Percentiles rank a stretch among this genome's conserved stretches.
These are phyloP conservation scores for Haliclystus octoradiatus DNA, from an alignment of 30 jellyfish, hydroid and myxozoan genomes.

Conservation along the genomic window DNA sequence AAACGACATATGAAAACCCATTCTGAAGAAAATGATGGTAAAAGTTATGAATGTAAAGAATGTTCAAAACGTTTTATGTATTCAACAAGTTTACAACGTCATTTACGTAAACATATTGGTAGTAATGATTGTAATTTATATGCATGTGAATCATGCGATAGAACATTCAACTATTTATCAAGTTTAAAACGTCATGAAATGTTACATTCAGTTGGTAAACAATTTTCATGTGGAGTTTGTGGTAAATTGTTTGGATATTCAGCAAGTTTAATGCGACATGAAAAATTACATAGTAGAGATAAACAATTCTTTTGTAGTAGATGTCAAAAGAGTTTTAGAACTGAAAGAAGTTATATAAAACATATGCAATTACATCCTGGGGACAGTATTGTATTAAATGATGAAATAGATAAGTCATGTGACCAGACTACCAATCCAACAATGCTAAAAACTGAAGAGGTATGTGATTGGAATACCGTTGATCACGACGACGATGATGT, in stretches of 20 bases:
- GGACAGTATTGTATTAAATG: neutral
- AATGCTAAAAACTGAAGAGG: too few species aligned
- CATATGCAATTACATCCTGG: conserved; percentile 34
- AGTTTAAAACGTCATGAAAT: conserved; percentile 55
- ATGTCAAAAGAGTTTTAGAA: conserved; percentile 40
- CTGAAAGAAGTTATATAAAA: conserved; percentile 33
- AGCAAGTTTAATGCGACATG: conserved; percentile 55
- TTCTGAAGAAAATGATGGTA: conserved; percentile 45
- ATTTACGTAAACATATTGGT: conserved; percentile 36
- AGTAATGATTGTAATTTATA: conserved; percentile 15
- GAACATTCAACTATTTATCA: conserved; percentile 47
- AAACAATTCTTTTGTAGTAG: conserved; percentile 16
- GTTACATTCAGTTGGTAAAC: conserved; percentile 55
- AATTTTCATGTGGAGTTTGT: conserved; percentile 37
- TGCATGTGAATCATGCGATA: conserved; percentile 48
- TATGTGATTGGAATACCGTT: too few species aligned
- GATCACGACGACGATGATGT: too few species aligned
- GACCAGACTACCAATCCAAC: too few species aligned
- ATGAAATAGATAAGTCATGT: neutral
- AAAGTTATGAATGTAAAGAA: conserved; percentile 39
- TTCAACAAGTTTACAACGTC: conserved; percentile 56
- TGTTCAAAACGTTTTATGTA: conserved; percentile 52
- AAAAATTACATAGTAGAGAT: conserved; percentile 25
- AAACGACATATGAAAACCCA: conserved; percentile 51
- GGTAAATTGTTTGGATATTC: conserved; percentile 48